Conservation (phyloP, 2,888 invertebrate species). For the Gortyna flavago region DNA sequence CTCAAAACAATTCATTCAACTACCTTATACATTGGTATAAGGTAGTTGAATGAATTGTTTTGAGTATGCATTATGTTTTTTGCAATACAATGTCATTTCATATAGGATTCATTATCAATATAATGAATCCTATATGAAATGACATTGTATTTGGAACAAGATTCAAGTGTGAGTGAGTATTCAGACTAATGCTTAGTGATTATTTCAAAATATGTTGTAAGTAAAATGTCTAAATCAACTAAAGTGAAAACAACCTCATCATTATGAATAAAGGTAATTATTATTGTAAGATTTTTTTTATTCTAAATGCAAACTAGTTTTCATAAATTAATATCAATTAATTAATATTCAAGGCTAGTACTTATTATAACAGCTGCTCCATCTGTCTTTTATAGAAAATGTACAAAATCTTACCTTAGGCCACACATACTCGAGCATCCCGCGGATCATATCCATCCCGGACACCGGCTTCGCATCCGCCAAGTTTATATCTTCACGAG, state of each 20-base stretch:
- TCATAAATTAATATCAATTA: not conserved
- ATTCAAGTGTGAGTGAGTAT: not conserved
- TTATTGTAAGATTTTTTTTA: not conserved
- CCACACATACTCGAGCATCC: constrained; percentile 98
- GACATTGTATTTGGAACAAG: not conserved
- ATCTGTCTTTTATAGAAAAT: constrained; percentile 1
- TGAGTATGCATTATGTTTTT: no score
- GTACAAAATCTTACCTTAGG: constrained; percentile 92
- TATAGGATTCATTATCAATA: no score
- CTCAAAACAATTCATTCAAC: not conserved
- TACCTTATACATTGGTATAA: no score
- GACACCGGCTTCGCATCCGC: constrained; percentile 91
- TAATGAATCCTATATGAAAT: not conserved
- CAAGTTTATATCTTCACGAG: constrained; percentile 91
- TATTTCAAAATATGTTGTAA: not conserved
- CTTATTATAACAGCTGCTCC: constrained; percentile 29
- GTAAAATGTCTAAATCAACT: not conserved
- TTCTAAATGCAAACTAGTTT: not conserved
- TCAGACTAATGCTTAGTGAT: not conserved
- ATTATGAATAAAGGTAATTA: not conserved
- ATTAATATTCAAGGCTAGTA: constrained; percentile 30
- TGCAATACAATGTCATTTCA: no score
- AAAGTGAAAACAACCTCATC: not conserved
- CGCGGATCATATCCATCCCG: constrained; percentile 94
- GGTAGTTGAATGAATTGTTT: no score